Conservation (phyloP, 2,113 vertebrate species). For the Campylomormyrus numenius region DNA sequence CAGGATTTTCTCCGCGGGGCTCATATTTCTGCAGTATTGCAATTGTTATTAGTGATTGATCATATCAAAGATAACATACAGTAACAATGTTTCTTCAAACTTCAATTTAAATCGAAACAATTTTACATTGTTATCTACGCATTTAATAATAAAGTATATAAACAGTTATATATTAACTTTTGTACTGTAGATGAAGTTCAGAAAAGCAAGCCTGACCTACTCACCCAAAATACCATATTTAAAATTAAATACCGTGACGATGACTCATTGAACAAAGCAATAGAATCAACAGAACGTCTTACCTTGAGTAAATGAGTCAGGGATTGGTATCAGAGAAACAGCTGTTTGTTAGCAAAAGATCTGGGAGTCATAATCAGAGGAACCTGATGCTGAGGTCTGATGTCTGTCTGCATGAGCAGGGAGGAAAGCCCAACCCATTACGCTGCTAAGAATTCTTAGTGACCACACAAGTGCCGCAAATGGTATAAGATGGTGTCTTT, state of each 20-base stretch:
- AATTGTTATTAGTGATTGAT: neutral
- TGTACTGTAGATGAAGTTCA: neutral
- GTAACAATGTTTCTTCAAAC: neutral
- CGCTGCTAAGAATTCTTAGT: neutral
- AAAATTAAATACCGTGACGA: neutral
- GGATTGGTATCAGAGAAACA: neutral
- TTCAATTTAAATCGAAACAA: neutral
- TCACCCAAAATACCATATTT: conserved; percentile 35
- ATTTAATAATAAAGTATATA: neutral
- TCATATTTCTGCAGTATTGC: neutral
- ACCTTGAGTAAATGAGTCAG: neutral
- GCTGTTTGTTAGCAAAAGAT: neutral
- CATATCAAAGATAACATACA: neutral
- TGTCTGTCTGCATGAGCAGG: neutral
- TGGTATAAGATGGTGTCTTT: neutral
- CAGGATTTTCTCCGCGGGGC: neutral
- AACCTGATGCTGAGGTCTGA: neutral
- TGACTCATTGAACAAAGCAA: neutral
- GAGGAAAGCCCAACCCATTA: neutral
- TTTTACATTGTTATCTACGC: neutral
- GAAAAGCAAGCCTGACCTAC: neutral
- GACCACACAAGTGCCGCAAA: neutral
- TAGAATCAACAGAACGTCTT: neutral
- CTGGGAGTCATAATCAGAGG: neutral
- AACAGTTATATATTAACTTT: neutral